Percentiles rank a stretch among this genome's conserved stretches.
These are phyloP conservation scores for Selene dorsalis DNA, from an alignment of 2,797 vertebrate species.

Conservation along the genomic window DNA sequence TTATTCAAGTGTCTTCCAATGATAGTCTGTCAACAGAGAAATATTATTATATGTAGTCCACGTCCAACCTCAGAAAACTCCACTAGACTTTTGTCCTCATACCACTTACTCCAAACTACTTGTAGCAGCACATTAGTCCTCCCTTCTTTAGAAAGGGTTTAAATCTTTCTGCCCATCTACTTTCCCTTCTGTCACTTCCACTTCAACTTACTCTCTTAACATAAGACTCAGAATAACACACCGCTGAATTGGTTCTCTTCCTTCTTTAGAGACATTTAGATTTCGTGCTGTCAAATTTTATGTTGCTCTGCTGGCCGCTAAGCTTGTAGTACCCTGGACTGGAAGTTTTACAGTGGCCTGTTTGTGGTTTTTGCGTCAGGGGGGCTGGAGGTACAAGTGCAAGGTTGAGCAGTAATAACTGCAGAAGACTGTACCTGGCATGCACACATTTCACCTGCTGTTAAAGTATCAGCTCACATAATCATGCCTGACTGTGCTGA, in stretches of 20 bases:
- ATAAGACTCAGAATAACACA: conserved; percentile 34
- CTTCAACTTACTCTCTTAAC: conserved; percentile 40
- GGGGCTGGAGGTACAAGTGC: conserved; percentile 18
- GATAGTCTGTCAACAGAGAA: neutral
- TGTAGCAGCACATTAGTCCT: conserved; percentile 28
- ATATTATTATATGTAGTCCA: neutral
- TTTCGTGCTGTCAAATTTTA: conserved; percentile 64
- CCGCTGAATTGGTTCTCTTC: conserved; percentile 18
- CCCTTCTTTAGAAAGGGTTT: conserved; percentile 23
- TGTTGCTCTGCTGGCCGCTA: conserved; percentile 44
- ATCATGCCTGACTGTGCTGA: conserved; percentile 34
- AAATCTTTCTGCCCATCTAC: conserved; percentile 42
- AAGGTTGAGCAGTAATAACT: conserved; percentile 34
- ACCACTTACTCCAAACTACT: conserved; percentile 21
- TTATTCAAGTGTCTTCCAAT: conserved; percentile 1
- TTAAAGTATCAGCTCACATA: conserved; percentile 52
- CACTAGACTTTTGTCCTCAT: conserved; percentile 16
- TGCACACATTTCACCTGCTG: conserved; percentile 24
- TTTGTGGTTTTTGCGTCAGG: conserved; percentile 27
- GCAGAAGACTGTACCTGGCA: conserved; percentile 17
- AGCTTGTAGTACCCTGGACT: conserved; percentile 49
- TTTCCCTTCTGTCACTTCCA: conserved; percentile 35
- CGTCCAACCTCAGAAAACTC: conserved; percentile 6
- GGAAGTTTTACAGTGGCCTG: conserved; percentile 41
- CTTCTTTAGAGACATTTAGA: conserved; percentile 38